Evolutionary conservation across 2,113 vertebrate genomes (phyloP).

Genomic region (Rhinolophus sinicus): DNA sequence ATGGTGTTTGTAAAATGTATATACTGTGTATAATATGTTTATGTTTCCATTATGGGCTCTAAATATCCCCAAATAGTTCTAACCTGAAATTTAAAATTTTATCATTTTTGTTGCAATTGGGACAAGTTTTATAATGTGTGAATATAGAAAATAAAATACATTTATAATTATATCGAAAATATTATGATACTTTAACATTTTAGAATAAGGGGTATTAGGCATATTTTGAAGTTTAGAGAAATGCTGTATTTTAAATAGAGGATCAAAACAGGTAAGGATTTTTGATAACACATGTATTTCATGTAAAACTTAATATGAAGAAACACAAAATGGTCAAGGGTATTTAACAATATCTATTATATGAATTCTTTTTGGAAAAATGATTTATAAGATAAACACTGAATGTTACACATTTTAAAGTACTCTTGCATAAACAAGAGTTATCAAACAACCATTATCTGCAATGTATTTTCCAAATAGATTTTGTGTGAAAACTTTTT

Average conservation of each 20-base stretch:
- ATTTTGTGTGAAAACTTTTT: not conserved
- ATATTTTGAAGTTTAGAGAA: slow-evolving; percentile 2
- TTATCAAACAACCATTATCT: not conserved
- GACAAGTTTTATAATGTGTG: not conserved
- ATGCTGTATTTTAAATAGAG: not conserved
- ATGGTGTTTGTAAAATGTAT: not conserved
- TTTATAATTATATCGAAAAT: not conserved
- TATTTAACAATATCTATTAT: not conserved
- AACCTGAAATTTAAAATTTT: slow-evolving; percentile 1
- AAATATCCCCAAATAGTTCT: not conserved
- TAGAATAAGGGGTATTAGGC: not conserved
- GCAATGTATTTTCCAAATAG: slow-evolving; percentile 19
- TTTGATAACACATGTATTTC: slow-evolving; percentile 1
- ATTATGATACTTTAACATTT: not conserved
- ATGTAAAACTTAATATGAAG: not conserved
- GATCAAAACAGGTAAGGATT: not conserved
- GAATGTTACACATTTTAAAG: not conserved
- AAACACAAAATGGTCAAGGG: not conserved
- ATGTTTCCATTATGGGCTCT: not conserved
- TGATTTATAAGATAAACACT: not conserved
- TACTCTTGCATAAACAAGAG: not conserved
- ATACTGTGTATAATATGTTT: not conserved
- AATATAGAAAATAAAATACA: slow-evolving; percentile 2
- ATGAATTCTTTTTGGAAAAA: not conserved
- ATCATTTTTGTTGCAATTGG: not conserved